Evolutionary conservation across 2,113 vertebrate genomes (phyloP).

Genomic region (Verasper variegatus): DNA sequence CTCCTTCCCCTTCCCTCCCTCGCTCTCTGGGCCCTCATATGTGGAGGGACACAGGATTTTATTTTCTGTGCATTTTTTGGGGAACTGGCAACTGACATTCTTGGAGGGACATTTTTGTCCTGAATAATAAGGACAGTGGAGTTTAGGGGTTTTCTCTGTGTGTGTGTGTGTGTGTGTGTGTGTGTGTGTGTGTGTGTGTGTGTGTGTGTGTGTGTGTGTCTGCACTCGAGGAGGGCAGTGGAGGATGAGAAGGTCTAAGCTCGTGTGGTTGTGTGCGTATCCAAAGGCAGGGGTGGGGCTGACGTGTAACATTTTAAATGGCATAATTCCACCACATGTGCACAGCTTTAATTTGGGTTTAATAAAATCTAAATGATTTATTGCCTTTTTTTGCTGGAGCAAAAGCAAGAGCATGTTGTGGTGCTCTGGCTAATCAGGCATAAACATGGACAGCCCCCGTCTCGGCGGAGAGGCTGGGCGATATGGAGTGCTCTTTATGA

Average conservation of each 20-base stretch:
- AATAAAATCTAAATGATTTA: conserved; percentile 82
- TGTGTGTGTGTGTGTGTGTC: conserved; percentile 14
- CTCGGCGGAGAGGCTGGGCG: conserved; percentile 41
- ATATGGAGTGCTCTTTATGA: conserved; percentile 66
- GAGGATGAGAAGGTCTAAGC: conserved; percentile 15
- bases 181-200: conserved; percentile 9
- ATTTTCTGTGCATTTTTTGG: conserved; percentile 44
- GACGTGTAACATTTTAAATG: conserved; percentile 69
- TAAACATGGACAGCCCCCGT: conserved; percentile 70
- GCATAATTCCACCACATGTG: conserved; percentile 72
- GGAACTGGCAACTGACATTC: conserved; percentile 76
- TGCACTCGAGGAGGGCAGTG: conserved; percentile 3
- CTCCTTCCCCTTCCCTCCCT: conserved; percentile 49
- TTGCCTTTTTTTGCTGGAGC: conserved; percentile 65
- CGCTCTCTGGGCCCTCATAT: conserved; percentile 55
- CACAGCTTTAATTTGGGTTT: conserved; percentile 74
- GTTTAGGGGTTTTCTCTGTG: conserved; percentile 16
- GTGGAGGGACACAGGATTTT: conserved; percentile 55
- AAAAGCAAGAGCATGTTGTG: conserved; percentile 69
- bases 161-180: conserved; percentile 16
- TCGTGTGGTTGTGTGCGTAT: conserved; percentile 7
- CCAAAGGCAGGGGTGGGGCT: conserved; percentile 25
- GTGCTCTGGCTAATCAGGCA: conserved; percentile 77
- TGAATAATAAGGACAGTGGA: conserved; percentile 46
- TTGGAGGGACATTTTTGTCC: conserved; percentile 79